Evolutionary conservation across 1,140 invertebrate genomes (phyloP).

Genomic region (Psix sp.): DNA sequence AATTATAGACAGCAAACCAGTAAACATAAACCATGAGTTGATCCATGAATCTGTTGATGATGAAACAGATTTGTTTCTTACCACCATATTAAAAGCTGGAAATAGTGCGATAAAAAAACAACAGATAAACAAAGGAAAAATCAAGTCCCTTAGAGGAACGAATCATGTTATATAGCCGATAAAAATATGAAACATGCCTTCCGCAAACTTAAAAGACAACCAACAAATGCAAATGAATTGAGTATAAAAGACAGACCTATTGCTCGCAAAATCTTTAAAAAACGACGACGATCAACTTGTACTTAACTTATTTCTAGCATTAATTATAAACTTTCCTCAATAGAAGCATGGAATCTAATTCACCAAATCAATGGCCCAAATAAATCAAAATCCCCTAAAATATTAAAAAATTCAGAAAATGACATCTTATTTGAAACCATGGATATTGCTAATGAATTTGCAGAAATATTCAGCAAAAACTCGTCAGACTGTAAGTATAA

Average conservation of each 20-base stretch:
- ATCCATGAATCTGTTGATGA: too few relatives aligned
- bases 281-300: slow-evolving; percentile 26
- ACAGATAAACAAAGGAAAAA: slow-evolving; percentile 33
- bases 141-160: slow-evolving; percentile 65
- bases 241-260: slow-evolving; percentile 58
- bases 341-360: slow-evolving; percentile 15
- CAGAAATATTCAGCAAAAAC: slow-evolving; percentile 51
- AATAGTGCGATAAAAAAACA: too few relatives aligned
- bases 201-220: slow-evolving; percentile 61
- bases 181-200: slow-evolving; percentile 62
- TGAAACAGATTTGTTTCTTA: too few relatives aligned
- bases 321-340: neutral
- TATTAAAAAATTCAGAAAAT: neutral
- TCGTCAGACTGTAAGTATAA: slow-evolving; percentile 55
- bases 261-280: slow-evolving; percentile 23
- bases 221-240: slow-evolving; percentile 53
- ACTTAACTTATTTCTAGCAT: slow-evolving; percentile 9
- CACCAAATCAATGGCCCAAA: slow-evolving; percentile 18
- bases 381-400: slow-evolving; percentile 1
- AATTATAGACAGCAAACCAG: too few relatives aligned
- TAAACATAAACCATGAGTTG: too few relatives aligned
- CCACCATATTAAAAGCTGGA: too few relatives aligned
- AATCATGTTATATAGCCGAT: slow-evolving; percentile 57
- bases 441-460: slow-evolving; percentile 51
- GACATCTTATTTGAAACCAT: slow-evolving; percentile 3